These are phyloP conservation scores for Poecilia latipinna DNA, from an alignment of 2,113 vertebrate genomes.

Conservation along the genomic window DNA sequence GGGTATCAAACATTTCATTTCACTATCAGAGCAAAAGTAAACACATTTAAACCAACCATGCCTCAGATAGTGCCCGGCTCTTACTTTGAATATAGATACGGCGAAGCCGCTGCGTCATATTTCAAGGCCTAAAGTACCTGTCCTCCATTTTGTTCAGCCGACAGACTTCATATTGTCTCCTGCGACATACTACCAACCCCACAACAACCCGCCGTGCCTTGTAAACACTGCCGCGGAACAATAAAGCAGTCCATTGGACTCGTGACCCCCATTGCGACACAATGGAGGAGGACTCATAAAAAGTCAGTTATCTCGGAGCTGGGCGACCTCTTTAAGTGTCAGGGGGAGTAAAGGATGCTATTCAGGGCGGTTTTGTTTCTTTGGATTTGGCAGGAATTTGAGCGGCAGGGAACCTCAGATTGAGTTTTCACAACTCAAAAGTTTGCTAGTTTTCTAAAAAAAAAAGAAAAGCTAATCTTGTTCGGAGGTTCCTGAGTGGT, in stretches of 20 bases:
- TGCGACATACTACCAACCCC: slow-evolving; percentile 62
- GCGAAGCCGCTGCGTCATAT: slow-evolving; percentile 26
- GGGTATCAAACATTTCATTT: slow-evolving; percentile 4
- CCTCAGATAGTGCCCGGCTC: background rate
- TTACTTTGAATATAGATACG: slow-evolving; percentile 14
- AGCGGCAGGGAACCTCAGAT: slow-evolving; percentile 41
- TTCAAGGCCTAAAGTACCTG: slow-evolving; percentile 47
- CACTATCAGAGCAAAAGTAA: slow-evolving; percentile 14
- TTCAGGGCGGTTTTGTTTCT: slow-evolving; percentile 65
- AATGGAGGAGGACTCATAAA: slow-evolving; percentile 85
- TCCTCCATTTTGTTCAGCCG: slow-evolving; percentile 62
- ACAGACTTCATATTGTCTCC: slow-evolving; percentile 68
- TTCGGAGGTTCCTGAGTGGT: background rate
- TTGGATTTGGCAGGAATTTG: slow-evolving; percentile 53
- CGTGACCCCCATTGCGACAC: slow-evolving; percentile 81
- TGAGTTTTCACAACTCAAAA: slow-evolving; percentile 17
- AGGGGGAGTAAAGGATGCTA: slow-evolving; percentile 70
- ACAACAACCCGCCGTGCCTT: slow-evolving; percentile 69
- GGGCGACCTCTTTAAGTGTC: slow-evolving; percentile 81
- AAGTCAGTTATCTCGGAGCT: slow-evolving; percentile 82
- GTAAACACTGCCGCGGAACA: slow-evolving; percentile 79
- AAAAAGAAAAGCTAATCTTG: no score
- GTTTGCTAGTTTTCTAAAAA: background rate
- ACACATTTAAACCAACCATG: slow-evolving; percentile 9
- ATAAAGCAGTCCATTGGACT: slow-evolving; percentile 85